Base-by-base conservation (phyloP, 2,113 vertebrate species). In the Crocuta crocuta region DNA sequence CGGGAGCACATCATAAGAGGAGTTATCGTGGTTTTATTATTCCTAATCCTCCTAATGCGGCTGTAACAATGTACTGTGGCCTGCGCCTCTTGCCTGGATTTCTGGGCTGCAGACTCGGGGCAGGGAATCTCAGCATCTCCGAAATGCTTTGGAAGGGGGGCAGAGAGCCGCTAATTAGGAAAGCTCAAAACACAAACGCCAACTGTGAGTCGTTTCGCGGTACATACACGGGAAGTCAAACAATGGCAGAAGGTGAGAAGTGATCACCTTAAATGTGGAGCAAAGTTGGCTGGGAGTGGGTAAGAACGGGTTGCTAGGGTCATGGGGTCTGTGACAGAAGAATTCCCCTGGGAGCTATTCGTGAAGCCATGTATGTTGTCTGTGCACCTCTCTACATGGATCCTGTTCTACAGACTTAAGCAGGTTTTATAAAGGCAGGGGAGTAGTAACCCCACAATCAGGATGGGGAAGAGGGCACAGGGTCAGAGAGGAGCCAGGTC, bases 181-280 rank as follows among this genome's bases (percentile, higher is more conserved):
- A 61, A 53, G 53, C 26, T 65, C 73, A 21, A 7, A 48, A 26
- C 28, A 1, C 33, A n/a, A 23, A 35, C n/a, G 2, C 13, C 2
- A 4, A 15, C 15, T 4, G 0, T 0, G 28, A 16, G 23, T 33
- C 15, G 15, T 7, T 45, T 0, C 33, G 19, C 1, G 3, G 4
- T 9, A 1, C 4, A 0, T 5, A 4, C 8, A 0, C 0, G 16
- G 10, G 68, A 61, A 17, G 53, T 50, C 10, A 86, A 74, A 50
- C 21, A 55, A 23, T n/a, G 68, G 33, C 39, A 11, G 7, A n/a
- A 70, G 8, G 17, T 55, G 5, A 26, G 33, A 12, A 66, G 31
- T 2, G 76, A 12, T 2, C 9, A 19, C 31, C 39, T 81, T 76
- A 23, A 23, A 7, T 39, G 16, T 31, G 43, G 91, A 66, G 71